phyloP scores from a whole-genome alignment of 2,113 vertebrate genomes.

The Rhea americana region DNA sequence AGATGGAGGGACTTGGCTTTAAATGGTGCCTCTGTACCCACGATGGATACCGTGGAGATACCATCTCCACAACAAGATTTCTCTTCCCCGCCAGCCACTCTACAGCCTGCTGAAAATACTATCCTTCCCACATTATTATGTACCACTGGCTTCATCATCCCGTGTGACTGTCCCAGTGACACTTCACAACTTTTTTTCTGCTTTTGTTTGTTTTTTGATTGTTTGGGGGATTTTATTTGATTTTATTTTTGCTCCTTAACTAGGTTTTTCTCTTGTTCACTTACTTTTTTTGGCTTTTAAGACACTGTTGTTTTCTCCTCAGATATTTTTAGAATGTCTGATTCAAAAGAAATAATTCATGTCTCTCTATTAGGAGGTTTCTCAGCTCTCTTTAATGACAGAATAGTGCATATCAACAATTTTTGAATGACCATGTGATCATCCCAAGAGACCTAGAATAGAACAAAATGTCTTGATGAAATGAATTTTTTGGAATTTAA shows the following conservation, averaged over 20 bases:
- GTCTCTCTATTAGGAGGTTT: conserved; percentile 64
- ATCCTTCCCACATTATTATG: neutral
- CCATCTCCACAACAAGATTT: neutral
- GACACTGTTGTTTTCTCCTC: conserved; percentile 64
- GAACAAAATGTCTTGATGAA: conserved; percentile 76
- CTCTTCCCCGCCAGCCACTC: neutral
- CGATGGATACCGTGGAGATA: rapidly evolving
- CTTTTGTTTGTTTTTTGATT: neutral
- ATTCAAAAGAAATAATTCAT: conserved; percentile 64
- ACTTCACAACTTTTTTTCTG: conserved; percentile 13
- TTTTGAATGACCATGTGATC: conserved; percentile 69
- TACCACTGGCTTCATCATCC: conserved; percentile 19
- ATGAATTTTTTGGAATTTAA: conserved; percentile 42
- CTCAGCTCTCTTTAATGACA: conserved; percentile 70
- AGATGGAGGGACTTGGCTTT: neutral
- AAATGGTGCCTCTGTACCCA: neutral
- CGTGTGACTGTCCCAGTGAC: neutral
- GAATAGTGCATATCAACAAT: conserved; percentile 70
- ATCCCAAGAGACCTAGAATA: conserved; percentile 69
- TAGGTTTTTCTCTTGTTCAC: conserved; percentile 66
- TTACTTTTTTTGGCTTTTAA: conserved; percentile 61
- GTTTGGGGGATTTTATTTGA: neutral
- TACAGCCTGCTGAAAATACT: conserved; percentile 21
- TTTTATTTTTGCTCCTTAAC: neutral
- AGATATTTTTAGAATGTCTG: conserved; percentile 69